These are phyloP conservation scores for Psephotus haematonotus DNA, from an alignment of 2,113 vertebrate species.

Conservation along the genomic window DNA sequence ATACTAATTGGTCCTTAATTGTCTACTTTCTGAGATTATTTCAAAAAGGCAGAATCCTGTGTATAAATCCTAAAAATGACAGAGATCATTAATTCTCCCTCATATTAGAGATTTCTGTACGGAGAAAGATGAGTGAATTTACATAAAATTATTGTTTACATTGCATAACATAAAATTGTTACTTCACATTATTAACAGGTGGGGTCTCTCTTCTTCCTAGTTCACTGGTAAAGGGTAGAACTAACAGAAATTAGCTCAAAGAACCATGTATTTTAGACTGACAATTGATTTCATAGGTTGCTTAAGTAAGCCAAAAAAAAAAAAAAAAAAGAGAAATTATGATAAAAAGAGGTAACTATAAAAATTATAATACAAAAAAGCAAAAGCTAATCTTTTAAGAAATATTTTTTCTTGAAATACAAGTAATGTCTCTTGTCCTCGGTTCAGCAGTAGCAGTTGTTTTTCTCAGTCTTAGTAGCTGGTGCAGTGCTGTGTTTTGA, in stretches of 20 bases:
- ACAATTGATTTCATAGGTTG: background rate
- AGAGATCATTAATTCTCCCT: background rate
- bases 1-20: background rate
- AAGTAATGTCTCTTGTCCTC: background rate
- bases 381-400: background rate
- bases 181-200: background rate
- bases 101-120: background rate
- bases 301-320: background rate
- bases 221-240: background rate
- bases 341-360: background rate
- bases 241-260: background rate
- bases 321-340: background rate
- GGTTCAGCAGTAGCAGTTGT: no score
- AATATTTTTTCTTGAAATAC: background rate
- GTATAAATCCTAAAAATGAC: background rate
- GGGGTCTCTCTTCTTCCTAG: background rate
- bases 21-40: accelerated
- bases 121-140: background rate
- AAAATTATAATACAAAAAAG: background rate
- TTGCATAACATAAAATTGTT: background rate
- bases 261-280: background rate
- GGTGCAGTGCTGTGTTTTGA: no score
- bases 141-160: background rate
- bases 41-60: background rate
- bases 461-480: no score